These are phyloP conservation scores for Plumapathes pennacea DNA, from an alignment of 92 coral and sea anemone genomes.

Conservation along the genomic window DNA sequence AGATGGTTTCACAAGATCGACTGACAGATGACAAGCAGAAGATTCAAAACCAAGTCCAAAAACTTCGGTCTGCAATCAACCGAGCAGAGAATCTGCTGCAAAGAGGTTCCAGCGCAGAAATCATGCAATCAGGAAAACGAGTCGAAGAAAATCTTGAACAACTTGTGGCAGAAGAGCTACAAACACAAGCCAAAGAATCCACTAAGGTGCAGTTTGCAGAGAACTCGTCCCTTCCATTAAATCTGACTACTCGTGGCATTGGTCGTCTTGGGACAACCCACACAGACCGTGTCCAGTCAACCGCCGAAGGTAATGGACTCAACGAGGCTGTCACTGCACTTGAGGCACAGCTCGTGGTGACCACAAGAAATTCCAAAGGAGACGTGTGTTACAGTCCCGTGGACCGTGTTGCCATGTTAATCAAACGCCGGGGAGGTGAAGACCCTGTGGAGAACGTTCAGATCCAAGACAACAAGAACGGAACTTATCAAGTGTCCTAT, in stretches of 20 bases:
- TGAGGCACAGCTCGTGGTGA: neutral
- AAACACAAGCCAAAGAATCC: too few relatives aligned
- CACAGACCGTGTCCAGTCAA: conserved; percentile 1
- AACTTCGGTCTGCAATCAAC: neutral
- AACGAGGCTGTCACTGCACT: conserved; percentile 7
- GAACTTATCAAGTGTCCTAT: conserved; percentile 23
- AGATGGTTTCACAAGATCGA: neutral
- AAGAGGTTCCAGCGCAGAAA: conserved; percentile 3
- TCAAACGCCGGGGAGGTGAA: conserved; percentile 12
- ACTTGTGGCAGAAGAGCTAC: too few relatives aligned
- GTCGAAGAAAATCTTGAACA: neutral
- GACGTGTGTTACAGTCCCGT: neutral
- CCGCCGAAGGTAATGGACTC: conserved; percentile 2
- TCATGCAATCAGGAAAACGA: neutral
- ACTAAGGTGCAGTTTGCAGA: neutral
- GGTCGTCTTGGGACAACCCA: neutral
- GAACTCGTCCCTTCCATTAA: neutral
- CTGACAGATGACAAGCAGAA: neutral
- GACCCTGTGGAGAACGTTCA: neutral
- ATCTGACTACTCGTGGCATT: neutral
- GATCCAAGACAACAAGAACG: conserved; percentile 16
- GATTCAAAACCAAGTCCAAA: neutral
- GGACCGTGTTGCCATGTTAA: neutral
- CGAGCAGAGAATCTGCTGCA: neutral
- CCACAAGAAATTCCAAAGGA: conserved; percentile 2